phyloP scores from a whole-genome alignment of 2,113 vertebrate genomes.

The Carollia perspicillata region DNA sequence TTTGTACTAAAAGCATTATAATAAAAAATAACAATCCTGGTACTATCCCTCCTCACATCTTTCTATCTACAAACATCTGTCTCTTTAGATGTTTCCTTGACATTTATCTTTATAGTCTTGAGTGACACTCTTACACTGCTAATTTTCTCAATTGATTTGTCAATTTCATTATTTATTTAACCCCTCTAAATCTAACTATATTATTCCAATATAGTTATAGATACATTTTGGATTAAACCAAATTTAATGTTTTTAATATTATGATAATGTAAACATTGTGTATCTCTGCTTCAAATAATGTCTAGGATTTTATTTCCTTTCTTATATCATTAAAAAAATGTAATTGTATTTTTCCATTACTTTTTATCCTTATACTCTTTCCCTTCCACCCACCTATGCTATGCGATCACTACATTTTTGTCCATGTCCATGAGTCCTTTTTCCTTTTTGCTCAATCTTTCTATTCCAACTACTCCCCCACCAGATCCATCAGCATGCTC shows the following conservation, averaged over 20 bases:
- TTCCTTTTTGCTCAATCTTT: too few relatives aligned
- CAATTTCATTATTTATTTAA: not conserved
- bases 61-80: not conserved
- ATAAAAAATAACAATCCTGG: not conserved
- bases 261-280: not conserved
- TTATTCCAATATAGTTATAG: not conserved
- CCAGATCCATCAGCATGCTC: too few relatives aligned
- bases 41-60: not conserved
- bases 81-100: not conserved
- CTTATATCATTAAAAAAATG: not conserved
- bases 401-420: too few relatives aligned
- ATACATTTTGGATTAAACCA: not conserved
- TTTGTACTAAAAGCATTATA: not conserved
- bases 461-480: too few relatives aligned
- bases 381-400: too few relatives aligned
- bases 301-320: not conserved
- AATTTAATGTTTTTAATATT: not conserved
- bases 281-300: not conserved
- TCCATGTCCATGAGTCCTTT: too few relatives aligned
- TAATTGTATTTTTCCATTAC: too few relatives aligned
- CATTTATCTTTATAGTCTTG: not conserved
- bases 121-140: not conserved
- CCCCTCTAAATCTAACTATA: not conserved
- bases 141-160: not conserved
- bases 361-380: too few relatives aligned